A percentile compares a stretch with the other conserved stretches of the same genome.
Evolutionary conservation across 2,888 invertebrate genomes (phyloP).

Genomic region (Dascillus cervinus): DNA sequence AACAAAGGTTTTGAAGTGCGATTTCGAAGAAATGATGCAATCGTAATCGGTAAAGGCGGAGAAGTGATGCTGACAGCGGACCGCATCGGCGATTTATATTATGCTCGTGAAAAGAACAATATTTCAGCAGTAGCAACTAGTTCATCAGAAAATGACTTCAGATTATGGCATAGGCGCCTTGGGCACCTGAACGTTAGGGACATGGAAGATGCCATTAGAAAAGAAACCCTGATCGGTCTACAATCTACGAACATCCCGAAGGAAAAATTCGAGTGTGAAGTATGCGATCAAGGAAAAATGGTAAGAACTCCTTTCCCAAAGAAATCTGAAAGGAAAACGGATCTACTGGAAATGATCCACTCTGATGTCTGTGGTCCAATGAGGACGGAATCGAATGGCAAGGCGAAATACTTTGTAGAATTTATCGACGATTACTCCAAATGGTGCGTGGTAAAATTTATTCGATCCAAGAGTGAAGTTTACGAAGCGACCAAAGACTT

Average conservation of each 20-base stretch:
- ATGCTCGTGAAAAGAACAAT: too few species aligned
- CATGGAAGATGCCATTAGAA: background rate
- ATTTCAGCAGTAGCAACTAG: too few species aligned
- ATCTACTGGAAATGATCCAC: constrained; percentile 21
- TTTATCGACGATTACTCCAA: constrained; percentile 23
- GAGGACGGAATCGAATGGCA: constrained; percentile 7
- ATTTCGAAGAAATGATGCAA: constrained; percentile 2
- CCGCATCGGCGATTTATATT: background rate
- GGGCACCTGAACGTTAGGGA: constrained; percentile 10
- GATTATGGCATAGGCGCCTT: constrained; percentile 13
- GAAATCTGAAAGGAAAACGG: constrained; percentile 6
- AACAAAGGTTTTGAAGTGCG: constrained; percentile 2
- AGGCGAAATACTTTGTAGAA: constrained; percentile 18
- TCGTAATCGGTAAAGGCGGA: too few species aligned
- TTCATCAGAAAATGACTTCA: too few species aligned
- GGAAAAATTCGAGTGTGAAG: constrained; percentile 15
- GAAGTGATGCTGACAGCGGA: too few species aligned
- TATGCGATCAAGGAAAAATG: constrained; percentile 13
- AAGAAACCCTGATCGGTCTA: constrained; percentile 2
- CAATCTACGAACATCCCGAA: background rate
- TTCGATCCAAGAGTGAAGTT: too few species aligned
- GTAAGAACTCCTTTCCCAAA: constrained; percentile 10
- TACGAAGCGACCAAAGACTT: too few species aligned
- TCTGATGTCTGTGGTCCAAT: constrained; percentile 21
- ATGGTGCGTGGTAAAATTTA: constrained; percentile 17